phyloP scores from a whole-genome alignment of 2,113 vertebrate genomes.

The Leiothrix lutea region DNA sequence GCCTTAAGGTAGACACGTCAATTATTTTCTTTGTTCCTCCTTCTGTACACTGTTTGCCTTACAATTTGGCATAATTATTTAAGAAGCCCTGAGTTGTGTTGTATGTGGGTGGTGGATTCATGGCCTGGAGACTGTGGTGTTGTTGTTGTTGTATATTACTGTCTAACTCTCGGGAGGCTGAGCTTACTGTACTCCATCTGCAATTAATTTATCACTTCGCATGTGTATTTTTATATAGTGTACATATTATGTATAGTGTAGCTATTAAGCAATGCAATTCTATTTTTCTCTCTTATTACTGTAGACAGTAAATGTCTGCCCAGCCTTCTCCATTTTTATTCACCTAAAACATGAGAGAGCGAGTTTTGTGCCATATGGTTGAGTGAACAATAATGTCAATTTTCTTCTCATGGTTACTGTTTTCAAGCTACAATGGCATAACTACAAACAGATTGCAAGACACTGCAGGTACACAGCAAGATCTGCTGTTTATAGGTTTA shows the following conservation, averaged over 20 bases:
- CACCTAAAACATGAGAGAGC: background rate
- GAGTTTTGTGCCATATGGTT: background rate
- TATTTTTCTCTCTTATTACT: background rate
- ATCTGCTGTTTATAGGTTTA: background rate
- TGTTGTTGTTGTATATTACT: background rate
- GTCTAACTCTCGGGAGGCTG: background rate
- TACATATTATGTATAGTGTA: background rate
- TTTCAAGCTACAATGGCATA: background rate
- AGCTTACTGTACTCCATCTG: background rate
- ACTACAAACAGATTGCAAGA: background rate
- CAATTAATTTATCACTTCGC: conserved; percentile 6
- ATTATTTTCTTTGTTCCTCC: conserved; percentile 58
- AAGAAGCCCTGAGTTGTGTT: conserved; percentile 8
- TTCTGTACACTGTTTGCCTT: conserved; percentile 30
- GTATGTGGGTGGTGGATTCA: conserved; percentile 17
- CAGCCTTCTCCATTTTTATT: background rate
- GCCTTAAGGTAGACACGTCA: background rate
- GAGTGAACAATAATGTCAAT: background rate
- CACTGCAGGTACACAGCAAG: background rate
- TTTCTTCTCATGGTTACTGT: background rate
- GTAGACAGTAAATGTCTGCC: background rate
- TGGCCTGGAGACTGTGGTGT: background rate
- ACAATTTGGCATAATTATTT: conserved; percentile 40
- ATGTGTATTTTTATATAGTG: background rate
- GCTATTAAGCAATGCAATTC: background rate